Evolutionary conservation across 2,113 vertebrate species (phyloP).

Genomic region (Dromiciops gliroides): DNA sequence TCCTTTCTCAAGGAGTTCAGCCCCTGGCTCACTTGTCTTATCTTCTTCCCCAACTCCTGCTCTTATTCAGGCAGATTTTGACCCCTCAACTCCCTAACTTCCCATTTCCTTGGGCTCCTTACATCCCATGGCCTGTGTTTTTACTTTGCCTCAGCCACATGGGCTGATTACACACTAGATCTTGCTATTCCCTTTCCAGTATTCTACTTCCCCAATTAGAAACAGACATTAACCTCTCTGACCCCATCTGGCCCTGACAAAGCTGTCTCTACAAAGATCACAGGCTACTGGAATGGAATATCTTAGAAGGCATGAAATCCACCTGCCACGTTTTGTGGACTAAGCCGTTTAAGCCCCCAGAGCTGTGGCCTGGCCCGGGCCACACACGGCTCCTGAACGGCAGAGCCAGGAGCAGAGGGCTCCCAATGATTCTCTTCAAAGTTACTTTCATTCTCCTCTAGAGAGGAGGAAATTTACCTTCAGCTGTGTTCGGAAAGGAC

Average conservation of each 20-base stretch:
- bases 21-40: background rate
- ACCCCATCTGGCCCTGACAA: background rate
- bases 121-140: too few relatives aligned
- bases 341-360: background rate
- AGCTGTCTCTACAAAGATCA: background rate
- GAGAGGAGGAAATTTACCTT: background rate
- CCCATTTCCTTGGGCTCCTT: too few relatives aligned
- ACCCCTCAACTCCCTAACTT: too few relatives aligned
- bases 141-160: too few relatives aligned
- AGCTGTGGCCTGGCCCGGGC: background rate
- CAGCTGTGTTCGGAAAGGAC: background rate
- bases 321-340: background rate
- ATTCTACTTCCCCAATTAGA: background rate
- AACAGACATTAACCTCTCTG: background rate
- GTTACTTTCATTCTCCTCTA: background rate
- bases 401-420: background rate
- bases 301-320: background rate
- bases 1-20: background rate
- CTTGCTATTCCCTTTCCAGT: background rate
- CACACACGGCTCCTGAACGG: background rate
- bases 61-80: too few relatives aligned
- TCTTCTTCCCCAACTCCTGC: background rate
- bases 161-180: background rate
- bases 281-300: background rate
- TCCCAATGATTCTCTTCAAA: background rate